Evolutionary conservation across 2,797 vertebrate genomes (phyloP), one percentile per base, ranked within the genome.

Genomic region (Lophotriccus pileatus): DNA sequence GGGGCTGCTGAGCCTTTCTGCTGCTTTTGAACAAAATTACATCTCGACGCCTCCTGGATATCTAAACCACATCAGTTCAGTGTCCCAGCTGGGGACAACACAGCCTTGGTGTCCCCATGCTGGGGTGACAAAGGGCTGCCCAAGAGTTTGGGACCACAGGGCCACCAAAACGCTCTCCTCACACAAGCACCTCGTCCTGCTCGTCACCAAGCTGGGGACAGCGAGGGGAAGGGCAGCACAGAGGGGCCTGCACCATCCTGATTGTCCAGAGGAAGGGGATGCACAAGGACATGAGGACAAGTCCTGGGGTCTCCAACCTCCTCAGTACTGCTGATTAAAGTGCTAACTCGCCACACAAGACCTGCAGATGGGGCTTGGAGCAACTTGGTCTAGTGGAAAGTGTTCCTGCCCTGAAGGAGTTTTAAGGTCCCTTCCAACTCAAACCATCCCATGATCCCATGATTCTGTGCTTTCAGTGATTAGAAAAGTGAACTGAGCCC

Each of bases 1-100:
- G 75, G 25, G 46, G 4, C 59, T 67, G 74, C 46, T 7, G 75
- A 53, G 49, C 43, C 37, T 7, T 37, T 24, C 55, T 50, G 75
- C 36, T 70, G 78, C 52, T 82, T 21, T 15, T 4, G 6, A 75
- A 39, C 9, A 3, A 43, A 69, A 60, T 18, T 0, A 3, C 5
- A 2, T 1, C 28, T 50, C 27, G 1, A 5, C 22, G 1, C 4
- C 20, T 2, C 2, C 2, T 2, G 55, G 50, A 3, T 8, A 46
- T 7, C 10, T 53, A 59, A 52, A 13, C 9, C 8, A 0, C 28
- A 3, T 14, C 23, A 10, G 18, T 9, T 39, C 14, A 11, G 49
- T 2, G 28, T 55, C 58, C 27, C 44, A 28, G 34, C 1, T 5
- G 20, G 69, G 69, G 56, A 69, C 10, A 3, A 7, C 0, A 2